Base-by-base conservation (phyloP, 2,113 vertebrate species). In the Oryzias curvinotus region DNA sequence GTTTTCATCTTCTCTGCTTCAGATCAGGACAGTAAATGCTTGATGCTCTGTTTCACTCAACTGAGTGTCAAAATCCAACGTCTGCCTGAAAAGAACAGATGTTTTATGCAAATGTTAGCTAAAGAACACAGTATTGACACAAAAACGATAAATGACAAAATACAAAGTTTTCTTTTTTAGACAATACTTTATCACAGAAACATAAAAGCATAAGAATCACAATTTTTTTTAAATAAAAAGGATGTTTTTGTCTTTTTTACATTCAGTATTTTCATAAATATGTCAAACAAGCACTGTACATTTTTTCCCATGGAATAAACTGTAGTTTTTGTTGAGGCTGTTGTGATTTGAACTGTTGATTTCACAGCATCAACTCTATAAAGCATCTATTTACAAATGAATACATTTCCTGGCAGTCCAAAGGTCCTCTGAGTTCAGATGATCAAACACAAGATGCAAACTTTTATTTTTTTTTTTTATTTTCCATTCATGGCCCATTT, bases 371-470 rank as follows among this genome's bases (percentile, higher is more conserved):
- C 30, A 13, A 5, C 19, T 10, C 18, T 62, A 62, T 64, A 77
- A 75, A 80, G 72, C 72, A 52, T 53, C 19, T 77, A 78, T 83
- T 64, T 77, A 87, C 77, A 85, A 46, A n/a, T 57, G 44, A 69
- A 63, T 66, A 62, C 68, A 73, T 60, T 55, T 21, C 30, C 42
- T 21, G 19, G 6, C 14, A 28, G 43, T 14, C 28, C 14, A 14
- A 43, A 43, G 5, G n/a, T 52, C 19, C 23, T 50, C 43, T 45
- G 12, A 49, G 10, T 55, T 17, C 44, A 44, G 28, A 54, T 16
- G 16, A 44, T 25, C 16, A 52, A 1, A 7, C 14, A 3, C 5
- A 17, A 25, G 30, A 55, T 62, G 36, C 18, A 36, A 36, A 10
- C 36, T 36, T 36, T 36, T 3, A 2, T n/a, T n/a, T n/a, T n/a